Evolutionary conservation across 2,113 vertebrate species (phyloP), one percentile per base, ranked within the genome.

Genomic region (Nerophis ophidion): DNA sequence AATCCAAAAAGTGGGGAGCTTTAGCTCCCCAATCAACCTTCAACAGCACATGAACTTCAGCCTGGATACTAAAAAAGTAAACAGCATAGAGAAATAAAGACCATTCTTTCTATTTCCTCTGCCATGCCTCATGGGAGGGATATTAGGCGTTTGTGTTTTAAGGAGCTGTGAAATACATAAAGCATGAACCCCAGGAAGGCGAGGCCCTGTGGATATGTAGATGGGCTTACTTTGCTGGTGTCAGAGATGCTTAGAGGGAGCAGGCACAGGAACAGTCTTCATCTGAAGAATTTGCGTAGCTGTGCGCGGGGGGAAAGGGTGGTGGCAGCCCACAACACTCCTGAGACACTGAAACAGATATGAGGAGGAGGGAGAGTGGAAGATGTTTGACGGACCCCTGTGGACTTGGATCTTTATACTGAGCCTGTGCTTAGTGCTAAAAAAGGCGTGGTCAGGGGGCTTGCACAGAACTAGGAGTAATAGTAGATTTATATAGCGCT

Each of bases 151-250:
- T 96, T 95, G 93, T 92, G 94, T 93, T 92, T 94, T 93, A 94
- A 95, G 93, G 95, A 92, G 92, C 93, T 94, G 94, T 91, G 93
- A 93, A 95, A 94, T 96, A 93, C 94, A 97, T 96, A 96, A 96
- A 93, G 93, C 93, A 96, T 96, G 94, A 97, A 94, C 92, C 91
- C 89, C 92, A 93, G 93, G 93, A 93, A 93, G 90, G 93, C 92
- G 87, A 89, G 93, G 91, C 94, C 94, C 94, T 93, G 93, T 93
- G 93, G 95, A 95, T 96, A 95, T 97, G 96, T 93, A 95, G 93
- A 98, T 96, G 93, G 91, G 92, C 92, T 94, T 94, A 93, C 93
- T 94, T 95, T 93, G 93, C 93, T 93, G 91, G 93, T 93, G 92
- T 93, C 92, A 92, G 93, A 92, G 92, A 84, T 79, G 85, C 85